A percentile compares a stretch with the other conserved stretches of the same genome.
Evolutionary conservation across 2,797 vertebrate species (phyloP).

Genomic region (Macrochelys suwanniensis): DNA sequence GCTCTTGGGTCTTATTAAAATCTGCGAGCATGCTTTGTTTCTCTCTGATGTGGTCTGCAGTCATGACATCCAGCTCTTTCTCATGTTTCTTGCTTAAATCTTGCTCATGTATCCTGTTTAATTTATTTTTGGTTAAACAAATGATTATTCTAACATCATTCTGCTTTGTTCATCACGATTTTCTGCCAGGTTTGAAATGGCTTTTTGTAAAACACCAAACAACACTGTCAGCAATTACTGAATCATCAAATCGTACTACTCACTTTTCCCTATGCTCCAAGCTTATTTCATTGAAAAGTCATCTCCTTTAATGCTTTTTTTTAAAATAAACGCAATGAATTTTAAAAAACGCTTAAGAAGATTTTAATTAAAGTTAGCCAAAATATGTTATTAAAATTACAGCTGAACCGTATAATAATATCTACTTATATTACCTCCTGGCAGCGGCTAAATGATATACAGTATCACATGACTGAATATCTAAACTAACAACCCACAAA

Average conservation of each 20-base stretch:
- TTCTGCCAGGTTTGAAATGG: constrained; percentile 73
- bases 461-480: neutral
- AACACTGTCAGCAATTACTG: constrained; percentile 61
- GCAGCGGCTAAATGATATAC: neutral
- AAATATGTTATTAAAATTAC: constrained; percentile 26
- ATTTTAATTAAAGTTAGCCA: constrained; percentile 13
- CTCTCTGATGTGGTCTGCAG: constrained; percentile 91
- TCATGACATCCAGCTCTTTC: constrained; percentile 92
- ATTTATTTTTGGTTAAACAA: constrained; percentile 85
- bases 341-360: neutral
- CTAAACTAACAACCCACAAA: constrained; percentile 9
- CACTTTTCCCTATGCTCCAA: constrained; percentile 64
- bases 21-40: constrained; percentile 97
- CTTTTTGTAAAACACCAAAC: constrained; percentile 58
- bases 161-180: constrained; percentile 69
- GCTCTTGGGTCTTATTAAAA: constrained; percentile 99
- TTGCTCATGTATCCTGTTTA: constrained; percentile 94
- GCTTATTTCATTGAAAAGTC: constrained; percentile 76
- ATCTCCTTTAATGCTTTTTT: constrained; percentile 86
- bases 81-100: constrained; percentile 97
- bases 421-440: neutral
- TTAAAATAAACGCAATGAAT: constrained; percentile 50
- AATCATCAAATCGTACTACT: constrained; percentile 64
- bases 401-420: neutral
- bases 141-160: constrained; percentile 79